Evolutionary conservation across 1,140 invertebrate genomes (phyloP).

Genomic region (Phocides pigmalion): DNA sequence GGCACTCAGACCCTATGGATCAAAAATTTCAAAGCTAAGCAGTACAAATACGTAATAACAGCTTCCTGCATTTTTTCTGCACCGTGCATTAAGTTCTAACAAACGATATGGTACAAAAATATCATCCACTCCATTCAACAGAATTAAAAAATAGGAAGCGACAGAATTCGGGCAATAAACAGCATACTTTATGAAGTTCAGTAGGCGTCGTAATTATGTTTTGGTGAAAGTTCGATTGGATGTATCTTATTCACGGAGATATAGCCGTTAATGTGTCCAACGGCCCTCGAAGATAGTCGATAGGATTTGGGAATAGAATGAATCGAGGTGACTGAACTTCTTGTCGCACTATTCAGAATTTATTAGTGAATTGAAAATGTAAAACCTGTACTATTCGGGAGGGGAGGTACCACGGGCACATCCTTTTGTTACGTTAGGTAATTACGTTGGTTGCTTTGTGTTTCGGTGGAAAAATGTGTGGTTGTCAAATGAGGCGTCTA

Average conservation of each 20-base stretch:
- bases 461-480: too few species aligned
- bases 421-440: neutral
- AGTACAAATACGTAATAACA: too few species aligned
- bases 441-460: too few species aligned
- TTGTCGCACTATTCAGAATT: constrained; percentile 3
- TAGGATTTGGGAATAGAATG: constrained; percentile 21
- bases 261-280: constrained; percentile 30
- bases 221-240: constrained; percentile 43
- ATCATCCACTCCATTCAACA: too few species aligned
- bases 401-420: neutral
- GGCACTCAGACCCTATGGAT: too few species aligned
- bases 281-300: constrained; percentile 13
- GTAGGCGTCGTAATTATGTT: constrained; percentile 40
- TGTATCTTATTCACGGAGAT: constrained; percentile 33
- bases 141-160: neutral
- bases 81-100: too few species aligned
- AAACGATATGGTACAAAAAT: too few species aligned
- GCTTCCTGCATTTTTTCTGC: too few species aligned
- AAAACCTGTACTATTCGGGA: neutral
- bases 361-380: constrained; percentile 13
- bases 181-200: constrained; percentile 36
- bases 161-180: constrained; percentile 34
- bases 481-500: too few species aligned
- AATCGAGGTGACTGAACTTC: constrained; percentile 34
- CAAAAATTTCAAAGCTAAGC: too few species aligned